Conservation (phyloP, 2,113 vertebrate species). For the Peromyscus leucopus region DNA sequence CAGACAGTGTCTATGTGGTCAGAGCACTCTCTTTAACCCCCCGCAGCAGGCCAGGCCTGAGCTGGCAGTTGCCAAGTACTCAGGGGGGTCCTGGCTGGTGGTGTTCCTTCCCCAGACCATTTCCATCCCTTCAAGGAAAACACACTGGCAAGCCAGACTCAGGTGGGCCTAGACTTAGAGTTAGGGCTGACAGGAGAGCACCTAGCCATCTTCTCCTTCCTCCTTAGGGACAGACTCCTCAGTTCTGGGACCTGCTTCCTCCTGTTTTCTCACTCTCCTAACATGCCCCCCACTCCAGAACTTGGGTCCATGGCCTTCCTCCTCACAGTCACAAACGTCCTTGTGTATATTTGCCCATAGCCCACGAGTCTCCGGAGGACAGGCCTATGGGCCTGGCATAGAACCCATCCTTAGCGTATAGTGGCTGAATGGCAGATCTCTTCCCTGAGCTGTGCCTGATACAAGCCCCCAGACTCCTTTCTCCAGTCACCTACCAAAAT, state of each 20-base stretch:
- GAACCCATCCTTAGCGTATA: not conserved
- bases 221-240: not conserved
- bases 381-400: not conserved
- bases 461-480: not conserved
- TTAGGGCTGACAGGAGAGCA: not conserved
- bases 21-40: not conserved
- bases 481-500: not conserved
- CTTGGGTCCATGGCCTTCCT: not conserved
- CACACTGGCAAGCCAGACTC: not conserved
- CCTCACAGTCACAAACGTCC: not conserved
- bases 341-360: not conserved
- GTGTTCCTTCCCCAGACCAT: not conserved
- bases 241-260: not conserved
- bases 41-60: not conserved
- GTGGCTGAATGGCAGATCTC: not conserved
- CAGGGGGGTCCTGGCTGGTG: not conserved
- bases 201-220: not conserved
- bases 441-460: accelerated
- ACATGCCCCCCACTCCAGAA: not conserved
- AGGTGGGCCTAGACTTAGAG: not conserved
- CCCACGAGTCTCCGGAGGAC: not conserved
- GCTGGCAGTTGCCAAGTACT: not conserved
- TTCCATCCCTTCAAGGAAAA: not conserved
- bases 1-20: not conserved
- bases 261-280: not conserved